phyloP scores from a whole-genome alignment of 2,888 invertebrate genomes.

The Bimastos eiseni region DNA sequence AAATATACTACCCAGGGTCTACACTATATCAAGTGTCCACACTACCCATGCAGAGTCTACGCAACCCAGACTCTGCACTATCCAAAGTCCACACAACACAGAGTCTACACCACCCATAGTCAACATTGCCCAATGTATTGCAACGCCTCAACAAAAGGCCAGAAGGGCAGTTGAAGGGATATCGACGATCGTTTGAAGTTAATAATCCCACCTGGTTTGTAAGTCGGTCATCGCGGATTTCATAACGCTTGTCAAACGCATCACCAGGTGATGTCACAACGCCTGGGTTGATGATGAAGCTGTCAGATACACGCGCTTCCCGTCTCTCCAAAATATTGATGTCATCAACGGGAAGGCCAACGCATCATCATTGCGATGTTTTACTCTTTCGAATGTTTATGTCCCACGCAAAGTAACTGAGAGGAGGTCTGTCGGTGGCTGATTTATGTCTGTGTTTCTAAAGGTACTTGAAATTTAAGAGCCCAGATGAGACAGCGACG shows the following conservation, averaged over 20 bases:
- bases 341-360: neutral
- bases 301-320: neutral
- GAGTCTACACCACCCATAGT: neutral
- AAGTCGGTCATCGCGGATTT: neutral
- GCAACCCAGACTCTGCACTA: no score
- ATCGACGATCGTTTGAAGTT: neutral
- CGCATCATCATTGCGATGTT: fast-evolving
- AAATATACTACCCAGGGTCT: no score
- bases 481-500: neutral
- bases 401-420: neutral
- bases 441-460: neutral
- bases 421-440: neutral
- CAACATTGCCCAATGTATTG: no score
- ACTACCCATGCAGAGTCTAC: no score
- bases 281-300: neutral
- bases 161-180: neutral
- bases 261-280: neutral
- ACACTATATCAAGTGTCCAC: no score
- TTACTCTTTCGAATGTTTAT: neutral
- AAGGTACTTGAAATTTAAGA: neutral
- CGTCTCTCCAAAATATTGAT: neutral
- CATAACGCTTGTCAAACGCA: neutral
- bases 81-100: neutral
- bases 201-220: neutral
- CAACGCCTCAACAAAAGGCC: neutral